phyloP scores from a whole-genome alignment of 2,888 invertebrate species.

The Pherbina coryleti region DNA sequence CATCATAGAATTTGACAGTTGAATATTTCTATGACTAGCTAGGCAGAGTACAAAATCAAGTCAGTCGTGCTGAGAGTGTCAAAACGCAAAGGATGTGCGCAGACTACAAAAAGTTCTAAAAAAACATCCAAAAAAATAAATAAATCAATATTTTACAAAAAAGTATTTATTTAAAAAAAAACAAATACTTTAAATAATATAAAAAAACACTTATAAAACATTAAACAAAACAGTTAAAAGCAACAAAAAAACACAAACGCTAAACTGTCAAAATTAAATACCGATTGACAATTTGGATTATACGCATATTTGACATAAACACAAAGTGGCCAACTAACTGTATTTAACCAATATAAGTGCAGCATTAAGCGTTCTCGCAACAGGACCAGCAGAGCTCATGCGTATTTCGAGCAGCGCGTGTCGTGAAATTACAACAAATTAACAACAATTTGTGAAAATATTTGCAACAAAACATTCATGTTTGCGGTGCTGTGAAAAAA shows the following conservation, averaged over 20 bases:
- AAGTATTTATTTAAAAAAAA: constrained; percentile 21
- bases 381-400: not conserved
- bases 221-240: not conserved
- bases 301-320: constrained; percentile 5
- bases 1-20: constrained; percentile 39
- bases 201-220: constrained; percentile 3
- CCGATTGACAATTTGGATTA: constrained; percentile 5
- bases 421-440: not conserved
- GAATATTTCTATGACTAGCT: constrained; percentile 52
- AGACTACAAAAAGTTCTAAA: constrained; percentile 29
- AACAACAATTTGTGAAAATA: not conserved
- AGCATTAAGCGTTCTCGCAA: not conserved
- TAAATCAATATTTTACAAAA: constrained; percentile 18
- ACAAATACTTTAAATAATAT: not conserved
- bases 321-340: constrained; percentile 6
- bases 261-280: not conserved
- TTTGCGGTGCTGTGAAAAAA: not conserved
- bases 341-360: constrained; percentile 5
- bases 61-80: constrained; percentile 65
- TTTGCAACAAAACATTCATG: not conserved
- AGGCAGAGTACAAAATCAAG: constrained; percentile 37
- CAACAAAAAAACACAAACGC: not conserved
- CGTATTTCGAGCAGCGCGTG: constrained; percentile 15
- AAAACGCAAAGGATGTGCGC: constrained; percentile 54
- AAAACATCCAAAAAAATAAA: constrained; percentile 19